Percentiles rank a stretch among this genome's conserved stretches.
These are phyloP conservation scores for Alces alces DNA, from an alignment of 2,113 vertebrate genomes.

Conservation along the genomic window DNA sequence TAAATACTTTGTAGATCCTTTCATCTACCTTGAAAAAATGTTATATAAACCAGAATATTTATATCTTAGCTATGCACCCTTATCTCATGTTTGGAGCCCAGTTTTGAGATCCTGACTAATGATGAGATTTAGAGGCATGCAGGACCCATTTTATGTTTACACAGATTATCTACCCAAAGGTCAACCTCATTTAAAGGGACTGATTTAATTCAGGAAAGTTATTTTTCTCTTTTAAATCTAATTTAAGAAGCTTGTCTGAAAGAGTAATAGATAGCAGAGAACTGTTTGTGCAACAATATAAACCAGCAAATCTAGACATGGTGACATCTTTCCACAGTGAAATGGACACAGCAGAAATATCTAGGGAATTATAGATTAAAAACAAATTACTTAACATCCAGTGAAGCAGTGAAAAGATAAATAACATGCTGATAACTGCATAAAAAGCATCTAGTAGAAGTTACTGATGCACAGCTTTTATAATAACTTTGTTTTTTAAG, in stretches of 20 bases:
- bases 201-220: slow-evolving; percentile 52
- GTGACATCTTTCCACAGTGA: neutral
- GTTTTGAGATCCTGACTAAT: slow-evolving; percentile 6
- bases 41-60: neutral
- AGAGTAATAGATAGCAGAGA: neutral
- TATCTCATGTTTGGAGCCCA: neutral
- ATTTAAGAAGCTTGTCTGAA: slow-evolving; percentile 41
- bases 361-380: neutral
- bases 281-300: neutral
- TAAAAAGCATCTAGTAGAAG: neutral
- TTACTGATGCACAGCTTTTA: neutral
- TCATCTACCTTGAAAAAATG: neutral
- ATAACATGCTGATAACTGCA: neutral
- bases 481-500: neutral
- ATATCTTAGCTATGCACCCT: neutral
- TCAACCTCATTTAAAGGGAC: slow-evolving; percentile 39
- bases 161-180: slow-evolving; percentile 19
- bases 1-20: neutral
- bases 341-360: neutral
- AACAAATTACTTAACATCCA: neutral
- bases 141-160: slow-evolving; percentile 62
- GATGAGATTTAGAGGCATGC: slow-evolving; percentile 38
- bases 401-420: neutral
- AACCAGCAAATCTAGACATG: neutral
- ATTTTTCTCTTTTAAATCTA: slow-evolving; percentile 31